Evolutionary conservation across 2,797 vertebrate species (phyloP), one percentile per base, ranked within the genome.

Genomic region (Bovichtus diacanthus): DNA sequence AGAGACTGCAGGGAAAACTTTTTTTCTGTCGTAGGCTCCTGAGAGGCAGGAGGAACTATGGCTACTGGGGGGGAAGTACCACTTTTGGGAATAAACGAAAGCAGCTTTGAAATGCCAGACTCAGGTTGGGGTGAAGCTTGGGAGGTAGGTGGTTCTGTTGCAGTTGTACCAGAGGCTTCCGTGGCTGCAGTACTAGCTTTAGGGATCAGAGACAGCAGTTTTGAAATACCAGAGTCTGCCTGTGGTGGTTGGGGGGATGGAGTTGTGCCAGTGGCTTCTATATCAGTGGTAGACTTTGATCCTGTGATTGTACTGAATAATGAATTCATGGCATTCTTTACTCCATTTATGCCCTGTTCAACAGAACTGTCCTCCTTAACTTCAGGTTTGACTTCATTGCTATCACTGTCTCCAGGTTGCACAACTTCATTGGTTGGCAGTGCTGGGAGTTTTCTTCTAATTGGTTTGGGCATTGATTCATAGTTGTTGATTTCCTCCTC

Each of bases 401-500:
- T 72, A 16, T 76, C 65, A 66, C 2, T 23, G 0, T 84, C 86
- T 15, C 0, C 65, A 16, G 71, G 61, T 51, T 78, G 63, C n/a
- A 50, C 55, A 43, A 47, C 43, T 74, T 84, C 82, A 34, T 79
- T 76, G 0, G 72, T 88, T 53, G 94, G 94, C 46, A 94, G 79
- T 31, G 81, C 12, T 23, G 93, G 92, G 2, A 94, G 88, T 82
- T 89, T 94, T 82, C 93, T 90, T 84, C 89, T 91, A 65, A 88
- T 81, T n/a, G 88, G 85, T 88, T 95, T 94, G 49, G 96, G 91
- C 69, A 97, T 74, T 1, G 94, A 87, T 86, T 96, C 95, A 84
- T 96, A 97, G 72, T 93, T 96, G 68, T 93, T 98, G 65, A 99
- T 96, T 92, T 99, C 98, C 81, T 99, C 96, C 88, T 99, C 98